A percentile compares a stretch with the other conserved stretches of the same genome.
These are phyloP conservation scores for Megaustenia siamemsis DNA, from an alignment of 2,888 invertebrate species.

Conservation along the genomic window DNA sequence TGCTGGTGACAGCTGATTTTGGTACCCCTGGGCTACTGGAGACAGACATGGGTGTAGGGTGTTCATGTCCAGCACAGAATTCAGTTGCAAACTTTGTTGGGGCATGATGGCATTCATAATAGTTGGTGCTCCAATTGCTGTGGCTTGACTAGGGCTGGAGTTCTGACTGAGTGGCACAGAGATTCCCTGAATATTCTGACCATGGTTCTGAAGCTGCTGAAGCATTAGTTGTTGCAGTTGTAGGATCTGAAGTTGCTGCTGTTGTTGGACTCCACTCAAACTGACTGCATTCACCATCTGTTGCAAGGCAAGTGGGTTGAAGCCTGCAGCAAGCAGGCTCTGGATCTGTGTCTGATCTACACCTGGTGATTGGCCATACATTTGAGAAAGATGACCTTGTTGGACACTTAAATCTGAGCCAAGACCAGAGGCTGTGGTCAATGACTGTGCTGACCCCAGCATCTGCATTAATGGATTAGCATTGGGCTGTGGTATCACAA, in stretches of 20 bases:
- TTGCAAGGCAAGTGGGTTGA: conserved; percentile 43
- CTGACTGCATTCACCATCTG: conserved; percentile 46
- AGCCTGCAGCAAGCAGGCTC: conserved; percentile 37
- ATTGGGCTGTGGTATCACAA: conserved; percentile 50
- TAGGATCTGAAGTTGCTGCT: conserved; percentile 44
- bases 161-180: conserved; percentile 39
- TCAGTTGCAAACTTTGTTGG: conserved; percentile 31
- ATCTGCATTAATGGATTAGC: conserved; percentile 48
- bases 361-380: conserved; percentile 10
- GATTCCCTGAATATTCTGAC: conserved; percentile 48
- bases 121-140: conserved; percentile 20
- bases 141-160: conserved; percentile 20
- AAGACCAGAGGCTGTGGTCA: conserved; percentile 18
- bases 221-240: conserved; percentile 61
- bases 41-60: conserved; percentile 43
- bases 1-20: conserved; percentile 38
- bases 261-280: conserved; percentile 29
- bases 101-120: conserved; percentile 48
- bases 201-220: conserved; percentile 67
- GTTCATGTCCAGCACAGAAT: conserved; percentile 39
- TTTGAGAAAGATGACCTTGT: neutral
- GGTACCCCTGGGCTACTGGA: conserved; percentile 42
- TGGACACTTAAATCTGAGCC: conserved; percentile 30
- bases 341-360: conserved; percentile 42
- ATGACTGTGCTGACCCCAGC: conserved; percentile 36